A percentile compares a stretch with the other conserved stretches of the same genome.
Evolutionary conservation across 2,113 vertebrate species (phyloP).

Genomic region (Prionailurus bengalensis): DNA sequence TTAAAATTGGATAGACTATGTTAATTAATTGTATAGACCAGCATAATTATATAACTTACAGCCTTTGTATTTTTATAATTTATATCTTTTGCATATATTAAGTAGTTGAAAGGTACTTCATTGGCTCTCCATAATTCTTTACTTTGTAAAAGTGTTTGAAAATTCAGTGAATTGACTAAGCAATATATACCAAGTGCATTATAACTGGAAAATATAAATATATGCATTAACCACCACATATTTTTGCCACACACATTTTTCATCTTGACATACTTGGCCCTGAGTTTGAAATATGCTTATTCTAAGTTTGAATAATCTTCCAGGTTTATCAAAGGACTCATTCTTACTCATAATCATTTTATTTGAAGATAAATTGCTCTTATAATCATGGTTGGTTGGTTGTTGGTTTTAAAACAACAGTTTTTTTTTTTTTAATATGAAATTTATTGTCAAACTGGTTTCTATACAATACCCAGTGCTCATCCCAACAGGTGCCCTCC

Average conservation of each 20-base stretch:
- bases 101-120: neutral
- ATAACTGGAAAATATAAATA: slow-evolving; percentile 47
- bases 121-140: slow-evolving; percentile 48
- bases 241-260: slow-evolving; percentile 64
- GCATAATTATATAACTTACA: slow-evolving; percentile 67
- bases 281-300: slow-evolving; percentile 66
- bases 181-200: slow-evolving; percentile 63
- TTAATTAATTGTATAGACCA: slow-evolving; percentile 74
- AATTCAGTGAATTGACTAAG: slow-evolving; percentile 45
- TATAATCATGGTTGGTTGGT: neutral
- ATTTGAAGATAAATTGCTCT: slow-evolving; percentile 44
- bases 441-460: too few species aligned
- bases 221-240: neutral
- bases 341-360: slow-evolving; percentile 40
- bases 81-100: neutral
- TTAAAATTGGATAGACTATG: slow-evolving; percentile 72
- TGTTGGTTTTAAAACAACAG: slow-evolving; percentile 29
- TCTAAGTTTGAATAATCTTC: slow-evolving; percentile 39
- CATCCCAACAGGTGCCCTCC: too few species aligned
- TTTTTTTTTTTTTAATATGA: too few species aligned
- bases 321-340: slow-evolving; percentile 17
- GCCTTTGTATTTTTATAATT: slow-evolving; percentile 67
- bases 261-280: neutral
- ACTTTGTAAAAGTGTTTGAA: slow-evolving; percentile 54
- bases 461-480: too few species aligned